Percentiles rank a stretch among this genome's conserved stretches.
These are phyloP conservation scores for Pomatorhinus ruficollis DNA, from an alignment of 2,113 vertebrate genomes.

Conservation along the genomic window DNA sequence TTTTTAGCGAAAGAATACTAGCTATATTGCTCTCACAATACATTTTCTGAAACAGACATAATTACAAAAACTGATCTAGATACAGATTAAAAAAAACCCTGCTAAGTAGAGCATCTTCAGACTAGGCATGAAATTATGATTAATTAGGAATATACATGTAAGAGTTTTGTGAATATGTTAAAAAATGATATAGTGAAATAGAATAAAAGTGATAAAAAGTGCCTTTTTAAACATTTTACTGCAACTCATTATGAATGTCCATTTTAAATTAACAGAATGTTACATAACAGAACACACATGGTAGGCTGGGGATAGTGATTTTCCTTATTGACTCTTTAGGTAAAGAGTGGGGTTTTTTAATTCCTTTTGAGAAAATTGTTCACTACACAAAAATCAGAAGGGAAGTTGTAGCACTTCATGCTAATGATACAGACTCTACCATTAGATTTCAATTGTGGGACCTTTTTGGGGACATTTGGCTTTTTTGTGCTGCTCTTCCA, in stretches of 20 bases:
- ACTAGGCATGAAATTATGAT: not conserved
- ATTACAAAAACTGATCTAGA: not conserved
- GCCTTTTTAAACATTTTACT: not conserved
- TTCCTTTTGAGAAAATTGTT: not conserved
- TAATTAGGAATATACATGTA: not conserved
- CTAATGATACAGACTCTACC: not conserved
- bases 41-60: not conserved
- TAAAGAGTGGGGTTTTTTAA: fast-evolving
- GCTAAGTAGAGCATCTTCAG: not conserved
- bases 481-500: not conserved
- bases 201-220: not conserved
- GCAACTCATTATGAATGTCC: not conserved
- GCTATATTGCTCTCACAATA: not conserved
- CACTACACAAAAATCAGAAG: not conserved
- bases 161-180: not conserved
- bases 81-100: not conserved
- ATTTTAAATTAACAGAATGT: not conserved
- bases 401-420: not conserved
- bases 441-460: not conserved
- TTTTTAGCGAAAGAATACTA: not conserved
- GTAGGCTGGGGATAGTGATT: not conserved
- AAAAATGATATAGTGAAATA: not conserved
- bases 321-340: not conserved
- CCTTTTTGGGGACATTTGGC: fast-evolving
- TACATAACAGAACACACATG: not conserved